These are phyloP conservation scores for Drosophila robusta DNA, from an alignment of 2,888 invertebrate genomes.

Conservation along the genomic window DNA sequence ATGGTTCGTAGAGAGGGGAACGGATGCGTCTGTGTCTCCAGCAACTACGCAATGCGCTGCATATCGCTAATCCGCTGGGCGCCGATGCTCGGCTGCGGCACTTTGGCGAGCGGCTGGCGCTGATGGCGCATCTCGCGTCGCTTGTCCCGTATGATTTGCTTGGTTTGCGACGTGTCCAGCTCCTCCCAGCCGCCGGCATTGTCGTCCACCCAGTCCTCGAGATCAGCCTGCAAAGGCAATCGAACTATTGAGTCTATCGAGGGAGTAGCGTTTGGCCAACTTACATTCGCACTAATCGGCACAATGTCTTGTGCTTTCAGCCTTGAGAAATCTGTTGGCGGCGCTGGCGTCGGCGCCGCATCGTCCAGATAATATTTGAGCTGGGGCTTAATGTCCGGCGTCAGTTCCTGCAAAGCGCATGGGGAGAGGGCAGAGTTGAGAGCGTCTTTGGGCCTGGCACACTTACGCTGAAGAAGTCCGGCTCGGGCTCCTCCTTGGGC, in stretches of 20 bases:
- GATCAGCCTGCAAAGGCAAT: slow-evolving; percentile 84
- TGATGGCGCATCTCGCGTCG: slow-evolving; percentile 83
- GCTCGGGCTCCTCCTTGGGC: slow-evolving; percentile 85
- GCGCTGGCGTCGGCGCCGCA: slow-evolving; percentile 42
- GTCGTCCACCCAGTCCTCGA: slow-evolving; percentile 87
- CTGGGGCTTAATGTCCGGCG: slow-evolving; percentile 88
- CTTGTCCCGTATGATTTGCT: slow-evolving; percentile 84
- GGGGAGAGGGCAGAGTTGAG: background rate
- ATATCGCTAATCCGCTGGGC: slow-evolving; percentile 67
- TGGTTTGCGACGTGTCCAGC: slow-evolving; percentile 83
- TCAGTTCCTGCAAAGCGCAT: slow-evolving; percentile 86
- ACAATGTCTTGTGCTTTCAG: slow-evolving; percentile 85
- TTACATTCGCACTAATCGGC: slow-evolving; percentile 85
- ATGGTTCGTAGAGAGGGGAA: slow-evolving; percentile 21
- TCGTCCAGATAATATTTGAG: slow-evolving; percentile 86
- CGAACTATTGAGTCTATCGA: background rate
- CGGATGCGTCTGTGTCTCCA: background rate
- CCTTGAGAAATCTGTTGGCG: slow-evolving; percentile 84
- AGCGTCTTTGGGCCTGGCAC: background rate
- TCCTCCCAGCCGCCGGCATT: slow-evolving; percentile 86
- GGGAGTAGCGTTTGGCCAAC: background rate
- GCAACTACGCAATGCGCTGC: slow-evolving; percentile 66
- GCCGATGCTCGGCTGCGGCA: slow-evolving; percentile 55
- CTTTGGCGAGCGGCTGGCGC: slow-evolving; percentile 66
- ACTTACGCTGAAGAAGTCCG: slow-evolving; percentile 87